These are phyloP conservation scores for Nannobrachium achirus DNA, from an alignment of 2,113 vertebrate genomes.

Conservation along the genomic window DNA sequence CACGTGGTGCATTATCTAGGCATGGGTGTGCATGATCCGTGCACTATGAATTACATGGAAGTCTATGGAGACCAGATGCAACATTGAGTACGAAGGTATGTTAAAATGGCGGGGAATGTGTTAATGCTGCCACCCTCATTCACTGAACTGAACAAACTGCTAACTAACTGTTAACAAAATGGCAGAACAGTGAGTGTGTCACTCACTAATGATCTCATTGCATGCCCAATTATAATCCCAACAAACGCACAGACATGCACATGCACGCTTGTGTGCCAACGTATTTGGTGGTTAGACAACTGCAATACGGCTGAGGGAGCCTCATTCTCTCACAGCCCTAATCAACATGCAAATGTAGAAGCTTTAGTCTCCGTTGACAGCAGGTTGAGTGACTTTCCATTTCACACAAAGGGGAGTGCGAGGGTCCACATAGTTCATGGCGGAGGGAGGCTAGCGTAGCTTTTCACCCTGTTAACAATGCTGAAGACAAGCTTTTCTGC, in stretches of 20 bases:
- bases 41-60: too few species aligned
- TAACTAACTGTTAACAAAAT: constrained; percentile 18
- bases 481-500: constrained; percentile 3
- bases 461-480: neutral
- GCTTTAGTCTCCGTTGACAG: constrained; percentile 27
- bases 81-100: too few species aligned
- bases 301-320: neutral
- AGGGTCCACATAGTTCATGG: constrained; percentile 1
- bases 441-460: neutral
- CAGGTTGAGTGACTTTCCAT: constrained; percentile 32
- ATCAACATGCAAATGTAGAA: constrained; percentile 55
- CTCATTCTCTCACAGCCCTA: constrained; percentile 32
- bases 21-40: too few species aligned
- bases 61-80: too few species aligned
- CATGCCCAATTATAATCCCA: constrained; percentile 39
- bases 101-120: too few species aligned
- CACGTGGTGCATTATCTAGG: too few species aligned
- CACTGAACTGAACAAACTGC: too few species aligned
- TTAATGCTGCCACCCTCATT: too few species aligned
- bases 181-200: constrained; percentile 24
- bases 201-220: constrained; percentile 44
- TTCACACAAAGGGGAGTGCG: constrained; percentile 35
- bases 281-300: neutral
- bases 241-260: neutral
- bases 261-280: neutral